Percentiles rank a stretch among this genome's conserved stretches.
Conservation (phyloP, 2,888 invertebrate genomes). For the Folsomia manolachei region DNA sequence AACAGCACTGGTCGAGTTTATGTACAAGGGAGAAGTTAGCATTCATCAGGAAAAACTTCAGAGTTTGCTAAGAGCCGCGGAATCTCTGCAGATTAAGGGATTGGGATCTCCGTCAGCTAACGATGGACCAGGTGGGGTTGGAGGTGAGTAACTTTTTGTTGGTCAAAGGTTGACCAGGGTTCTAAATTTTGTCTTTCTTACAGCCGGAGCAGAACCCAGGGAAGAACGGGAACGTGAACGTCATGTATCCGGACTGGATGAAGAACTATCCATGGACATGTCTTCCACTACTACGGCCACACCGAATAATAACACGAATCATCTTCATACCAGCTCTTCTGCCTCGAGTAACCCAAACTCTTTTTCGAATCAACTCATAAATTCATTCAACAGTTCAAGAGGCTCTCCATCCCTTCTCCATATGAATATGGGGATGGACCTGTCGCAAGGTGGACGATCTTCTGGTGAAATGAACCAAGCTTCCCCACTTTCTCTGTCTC, state of each 20-base stretch:
- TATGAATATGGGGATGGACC: constrained; percentile 40
- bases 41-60: constrained; percentile 50
- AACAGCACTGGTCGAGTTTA: constrained; percentile 50
- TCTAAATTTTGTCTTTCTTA: no score
- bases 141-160: neutral
- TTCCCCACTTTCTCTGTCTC: constrained; percentile 32
- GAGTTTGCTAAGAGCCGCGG: constrained; percentile 49
- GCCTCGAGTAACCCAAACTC: neutral
- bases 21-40: constrained; percentile 51
- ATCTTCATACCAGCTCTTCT: constrained; percentile 14
- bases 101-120: constrained; percentile 49
- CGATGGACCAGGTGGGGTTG: constrained; percentile 21
- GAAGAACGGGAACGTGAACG: neutral
- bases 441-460: constrained; percentile 17
- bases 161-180: no score
- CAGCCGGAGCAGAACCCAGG: neutral
- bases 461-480: constrained; percentile 31
- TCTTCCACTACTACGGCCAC: neutral
- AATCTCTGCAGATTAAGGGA: constrained; percentile 51
- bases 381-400: constrained; percentile 7
- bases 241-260: neutral
- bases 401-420: constrained; percentile 2
- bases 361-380: neutral
- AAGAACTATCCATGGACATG: neutral
- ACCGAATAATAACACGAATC: neutral